These are phyloP conservation scores for Campoletis raptor DNA, from an alignment of 2,888 invertebrate species.

Conservation along the genomic window DNA sequence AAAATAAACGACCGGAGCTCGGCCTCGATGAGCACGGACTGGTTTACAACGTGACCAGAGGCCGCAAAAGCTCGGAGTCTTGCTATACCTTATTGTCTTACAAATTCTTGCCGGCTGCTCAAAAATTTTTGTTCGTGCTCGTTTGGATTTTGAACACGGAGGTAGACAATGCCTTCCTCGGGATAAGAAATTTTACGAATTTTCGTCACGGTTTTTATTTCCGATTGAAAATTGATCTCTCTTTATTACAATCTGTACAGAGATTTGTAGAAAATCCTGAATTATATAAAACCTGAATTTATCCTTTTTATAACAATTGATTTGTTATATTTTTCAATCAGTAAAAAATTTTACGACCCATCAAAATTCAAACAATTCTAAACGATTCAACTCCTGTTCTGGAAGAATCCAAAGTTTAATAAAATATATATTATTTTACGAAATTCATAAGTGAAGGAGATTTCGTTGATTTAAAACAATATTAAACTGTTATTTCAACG, in stretches of 20 bases:
- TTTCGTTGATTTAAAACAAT: not conserved
- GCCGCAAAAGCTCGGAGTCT: slow-evolving; percentile 61
- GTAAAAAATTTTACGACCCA: not conserved
- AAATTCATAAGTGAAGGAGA: not conserved
- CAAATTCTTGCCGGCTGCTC: slow-evolving; percentile 48
- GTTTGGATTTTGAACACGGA: slow-evolving; percentile 26
- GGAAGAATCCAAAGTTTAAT: not conserved
- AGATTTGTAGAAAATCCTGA: not conserved
- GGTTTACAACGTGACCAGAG: slow-evolving; percentile 70
- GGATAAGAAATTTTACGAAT: slow-evolving; percentile 21
- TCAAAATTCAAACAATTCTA: not conserved
- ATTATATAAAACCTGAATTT: not conserved
- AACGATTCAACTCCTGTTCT: not conserved
- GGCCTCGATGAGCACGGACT: slow-evolving; percentile 79
- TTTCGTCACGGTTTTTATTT: slow-evolving; percentile 44
- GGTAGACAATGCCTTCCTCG: not conserved
- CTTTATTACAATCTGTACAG: not conserved
- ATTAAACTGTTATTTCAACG: too few relatives aligned
- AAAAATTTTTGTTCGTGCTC: slow-evolving; percentile 28
- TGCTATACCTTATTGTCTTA: slow-evolving; percentile 25
- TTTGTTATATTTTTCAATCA: not conserved
- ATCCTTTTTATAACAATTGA: not conserved
- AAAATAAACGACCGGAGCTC: slow-evolving; percentile 82
- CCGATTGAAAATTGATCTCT: slow-evolving; percentile 25
- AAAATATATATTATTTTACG: not conserved